These are phyloP conservation scores for Noctuana brunneofusca DNA, from an alignment of 2,888 invertebrate genomes.

Conservation along the genomic window DNA sequence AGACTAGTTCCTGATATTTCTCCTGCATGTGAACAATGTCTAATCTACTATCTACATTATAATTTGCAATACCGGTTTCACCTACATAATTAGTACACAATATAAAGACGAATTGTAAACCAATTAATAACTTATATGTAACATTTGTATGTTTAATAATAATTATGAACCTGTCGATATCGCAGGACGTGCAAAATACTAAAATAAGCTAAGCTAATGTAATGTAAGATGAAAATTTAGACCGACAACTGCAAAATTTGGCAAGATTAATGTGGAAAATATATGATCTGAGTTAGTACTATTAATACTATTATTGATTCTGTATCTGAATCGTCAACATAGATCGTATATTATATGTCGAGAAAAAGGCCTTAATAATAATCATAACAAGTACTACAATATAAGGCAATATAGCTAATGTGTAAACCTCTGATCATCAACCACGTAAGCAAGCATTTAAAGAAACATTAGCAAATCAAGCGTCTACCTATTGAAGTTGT, in stretches of 20 bases:
- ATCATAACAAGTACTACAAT: background rate
- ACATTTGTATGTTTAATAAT: background rate
- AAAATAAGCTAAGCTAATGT: too few relatives aligned
- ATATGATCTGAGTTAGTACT: too few relatives aligned
- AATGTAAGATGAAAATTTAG: too few relatives aligned
- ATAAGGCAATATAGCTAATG: background rate
- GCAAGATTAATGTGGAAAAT: too few relatives aligned
- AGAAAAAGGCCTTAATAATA: background rate
- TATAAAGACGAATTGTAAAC: too few relatives aligned
- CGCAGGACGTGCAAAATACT: too few relatives aligned
- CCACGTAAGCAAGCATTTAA: background rate
- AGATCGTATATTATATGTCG: too few relatives aligned
- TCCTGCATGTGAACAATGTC: constrained; percentile 14
- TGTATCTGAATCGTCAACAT: background rate
- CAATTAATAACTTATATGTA: too few relatives aligned
- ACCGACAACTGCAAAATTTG: too few relatives aligned
- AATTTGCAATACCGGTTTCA: background rate
- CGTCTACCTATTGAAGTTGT: constrained; percentile 11
- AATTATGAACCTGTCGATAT: too few relatives aligned
- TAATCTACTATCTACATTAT: background rate
- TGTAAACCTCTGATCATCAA: background rate
- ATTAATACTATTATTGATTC: too few relatives aligned
- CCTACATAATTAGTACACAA: too few relatives aligned
- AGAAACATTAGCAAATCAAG: constrained; percentile 6
- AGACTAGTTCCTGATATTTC: constrained; percentile 32